These are phyloP conservation scores for Felis chaus DNA, from an alignment of 2,113 vertebrate species.

Conservation along the genomic window DNA sequence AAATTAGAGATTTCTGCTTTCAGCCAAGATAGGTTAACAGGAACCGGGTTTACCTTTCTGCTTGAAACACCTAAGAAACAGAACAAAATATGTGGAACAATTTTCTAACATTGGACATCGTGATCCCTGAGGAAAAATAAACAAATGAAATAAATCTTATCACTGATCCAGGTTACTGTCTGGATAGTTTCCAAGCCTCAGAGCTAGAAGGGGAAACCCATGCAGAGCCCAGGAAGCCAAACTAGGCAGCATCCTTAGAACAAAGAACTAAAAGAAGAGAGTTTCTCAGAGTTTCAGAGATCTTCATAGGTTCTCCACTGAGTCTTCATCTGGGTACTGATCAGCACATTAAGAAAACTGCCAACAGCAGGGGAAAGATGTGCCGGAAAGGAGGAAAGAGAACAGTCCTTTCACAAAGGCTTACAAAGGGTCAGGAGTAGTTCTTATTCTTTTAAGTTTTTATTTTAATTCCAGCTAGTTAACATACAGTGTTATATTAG, in stretches of 20 bases:
- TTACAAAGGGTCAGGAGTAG: background rate
- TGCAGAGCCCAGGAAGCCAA: background rate
- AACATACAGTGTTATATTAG: background rate
- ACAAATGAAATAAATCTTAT: background rate
- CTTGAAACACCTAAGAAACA: background rate
- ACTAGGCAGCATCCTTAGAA: background rate
- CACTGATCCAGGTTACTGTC: background rate
- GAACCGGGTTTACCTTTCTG: background rate
- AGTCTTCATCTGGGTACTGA: background rate
- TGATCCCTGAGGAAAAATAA: background rate
- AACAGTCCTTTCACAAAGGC: background rate
- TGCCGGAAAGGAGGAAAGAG: background rate
- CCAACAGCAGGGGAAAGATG: background rate
- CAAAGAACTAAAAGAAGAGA: background rate
- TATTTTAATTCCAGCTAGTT: background rate
- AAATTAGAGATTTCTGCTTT: background rate
- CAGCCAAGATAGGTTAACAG: background rate
- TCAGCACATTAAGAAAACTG: background rate
- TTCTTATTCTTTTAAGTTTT: background rate
- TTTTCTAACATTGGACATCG: background rate
- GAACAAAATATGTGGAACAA: background rate
- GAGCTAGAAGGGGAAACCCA: background rate
- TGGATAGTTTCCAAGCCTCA: background rate
- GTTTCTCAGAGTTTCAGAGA: background rate
- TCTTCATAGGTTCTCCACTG: background rate